Percentiles rank a stretch among this genome's conserved stretches.
Evolutionary conservation across 2,888 invertebrate species (phyloP).

Genomic region (Protonemura montana): DNA sequence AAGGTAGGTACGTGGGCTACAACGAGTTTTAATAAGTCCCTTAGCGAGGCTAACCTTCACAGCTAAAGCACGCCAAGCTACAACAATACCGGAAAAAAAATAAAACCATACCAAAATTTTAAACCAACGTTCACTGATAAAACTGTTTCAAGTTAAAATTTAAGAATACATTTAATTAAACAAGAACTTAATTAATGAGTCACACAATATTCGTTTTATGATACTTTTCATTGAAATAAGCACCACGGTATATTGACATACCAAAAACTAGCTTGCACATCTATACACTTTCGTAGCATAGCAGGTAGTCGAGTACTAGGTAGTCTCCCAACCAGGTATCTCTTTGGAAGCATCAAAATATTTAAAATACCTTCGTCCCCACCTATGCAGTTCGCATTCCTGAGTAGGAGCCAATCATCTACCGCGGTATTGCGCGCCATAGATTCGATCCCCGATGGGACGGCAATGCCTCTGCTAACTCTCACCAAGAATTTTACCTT

Average conservation of each 20-base stretch:
- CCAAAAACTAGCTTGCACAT: not conserved
- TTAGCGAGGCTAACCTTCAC: conserved; percentile 15
- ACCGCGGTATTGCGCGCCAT: conserved; percentile 41
- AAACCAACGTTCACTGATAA: too few relatives aligned
- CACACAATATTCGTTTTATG: not conserved
- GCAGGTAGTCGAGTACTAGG: conserved; percentile 5
- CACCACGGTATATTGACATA: not conserved
- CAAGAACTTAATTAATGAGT: too few relatives aligned
- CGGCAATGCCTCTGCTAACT: not conserved
- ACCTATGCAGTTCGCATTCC: conserved; percentile 34
- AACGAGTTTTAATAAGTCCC: not conserved
- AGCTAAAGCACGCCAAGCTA: not conserved
- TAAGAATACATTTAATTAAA: too few relatives aligned
- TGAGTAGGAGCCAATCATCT: conserved; percentile 42
- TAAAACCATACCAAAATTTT: not conserved
- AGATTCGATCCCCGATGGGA: not conserved
- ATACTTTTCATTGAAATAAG: not conserved
- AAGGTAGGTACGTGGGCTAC: conserved; percentile 19
- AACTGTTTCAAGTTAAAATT: too few relatives aligned
- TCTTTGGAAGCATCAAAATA: conserved; percentile 16
- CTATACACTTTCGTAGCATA: not conserved
- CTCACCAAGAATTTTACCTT: conserved; percentile 5
- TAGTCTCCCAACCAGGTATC: conserved; percentile 9
- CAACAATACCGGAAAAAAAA: not conserved
- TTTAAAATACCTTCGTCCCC: conserved; percentile 39